These are phyloP conservation scores for Cossypha polioptera DNA, from an alignment of 2,797 vertebrate genomes.

Conservation along the genomic window DNA sequence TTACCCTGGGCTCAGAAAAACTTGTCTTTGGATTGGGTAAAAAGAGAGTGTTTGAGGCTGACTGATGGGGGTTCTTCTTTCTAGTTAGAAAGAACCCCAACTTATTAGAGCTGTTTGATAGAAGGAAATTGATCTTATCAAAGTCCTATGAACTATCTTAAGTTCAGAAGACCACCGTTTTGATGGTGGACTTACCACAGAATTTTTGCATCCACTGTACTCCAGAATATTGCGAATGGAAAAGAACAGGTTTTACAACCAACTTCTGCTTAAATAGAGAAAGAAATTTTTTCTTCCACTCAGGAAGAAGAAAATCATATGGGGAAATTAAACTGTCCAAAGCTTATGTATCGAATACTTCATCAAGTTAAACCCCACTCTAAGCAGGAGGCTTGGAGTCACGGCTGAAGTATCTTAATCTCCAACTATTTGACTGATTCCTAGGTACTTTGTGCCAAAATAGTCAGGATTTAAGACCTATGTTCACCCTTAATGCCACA, in stretches of 20 bases:
- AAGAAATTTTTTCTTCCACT: neutral
- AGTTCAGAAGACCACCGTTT: neutral
- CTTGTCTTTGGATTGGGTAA: neutral
- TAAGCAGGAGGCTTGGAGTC: neutral
- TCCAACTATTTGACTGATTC: neutral
- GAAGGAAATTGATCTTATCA: neutral
- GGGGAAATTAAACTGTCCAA: neutral
- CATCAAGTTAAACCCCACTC: neutral
- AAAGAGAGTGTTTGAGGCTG: neutral
- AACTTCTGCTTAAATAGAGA: neutral
- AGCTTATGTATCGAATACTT: neutral
- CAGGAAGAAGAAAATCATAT: neutral
- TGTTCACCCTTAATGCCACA: neutral
- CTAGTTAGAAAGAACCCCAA: neutral
- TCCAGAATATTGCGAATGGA: neutral
- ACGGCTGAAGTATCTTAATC: neutral
- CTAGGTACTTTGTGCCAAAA: neutral
- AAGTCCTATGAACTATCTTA: neutral
- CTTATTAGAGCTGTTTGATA: neutral
- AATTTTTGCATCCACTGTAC: neutral
- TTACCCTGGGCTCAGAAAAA: neutral
- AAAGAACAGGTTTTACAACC: neutral
- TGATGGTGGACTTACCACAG: neutral
- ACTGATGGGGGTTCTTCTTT: fast-evolving
- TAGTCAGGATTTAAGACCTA: neutral